Conservation (phyloP, 2,888 invertebrate species). For the Megaustenia siamemsis region DNA sequence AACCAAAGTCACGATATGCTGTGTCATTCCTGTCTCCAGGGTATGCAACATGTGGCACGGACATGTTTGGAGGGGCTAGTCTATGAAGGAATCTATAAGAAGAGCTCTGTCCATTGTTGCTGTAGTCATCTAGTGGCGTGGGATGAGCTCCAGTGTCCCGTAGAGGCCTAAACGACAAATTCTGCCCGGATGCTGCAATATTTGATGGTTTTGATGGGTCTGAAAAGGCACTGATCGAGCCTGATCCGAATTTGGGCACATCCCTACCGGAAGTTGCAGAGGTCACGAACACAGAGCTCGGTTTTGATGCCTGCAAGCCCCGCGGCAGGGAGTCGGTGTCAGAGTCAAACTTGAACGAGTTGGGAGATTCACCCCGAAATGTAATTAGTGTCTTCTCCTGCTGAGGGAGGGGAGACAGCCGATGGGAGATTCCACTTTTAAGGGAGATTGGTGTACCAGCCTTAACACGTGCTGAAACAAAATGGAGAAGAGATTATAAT, state of each 20-base stretch:
- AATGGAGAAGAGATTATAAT: background rate
- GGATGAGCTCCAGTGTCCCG: no score
- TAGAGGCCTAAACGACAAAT: slow-evolving; percentile 10
- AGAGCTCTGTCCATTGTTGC: slow-evolving; percentile 4
- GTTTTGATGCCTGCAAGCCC: background rate
- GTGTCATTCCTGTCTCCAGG: slow-evolving; percentile 16
- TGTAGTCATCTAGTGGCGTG: background rate
- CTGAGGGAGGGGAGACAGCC: slow-evolving; percentile 50
- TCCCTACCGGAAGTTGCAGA: slow-evolving; percentile 16
- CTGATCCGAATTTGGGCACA: background rate
- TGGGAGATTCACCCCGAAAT: slow-evolving; percentile 58
- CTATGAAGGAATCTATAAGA: background rate
- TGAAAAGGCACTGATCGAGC: background rate
- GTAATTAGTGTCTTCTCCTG: slow-evolving; percentile 53
- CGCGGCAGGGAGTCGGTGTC: slow-evolving; percentile 55
- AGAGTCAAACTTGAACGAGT: slow-evolving; percentile 56
- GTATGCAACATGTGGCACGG: slow-evolving; percentile 11
- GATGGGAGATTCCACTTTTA: slow-evolving; percentile 51
- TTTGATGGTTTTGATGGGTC: no score
- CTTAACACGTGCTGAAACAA: slow-evolving; percentile 39
- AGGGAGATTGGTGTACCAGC: slow-evolving; percentile 48
- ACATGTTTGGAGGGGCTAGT: slow-evolving; percentile 29
- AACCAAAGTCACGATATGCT: background rate
- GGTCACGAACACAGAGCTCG: background rate
- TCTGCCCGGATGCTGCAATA: no score